Evolutionary conservation across 2,797 vertebrate species (phyloP), one percentile per base, ranked within the genome.

Genomic region (Melanotaenia boesemani): DNA sequence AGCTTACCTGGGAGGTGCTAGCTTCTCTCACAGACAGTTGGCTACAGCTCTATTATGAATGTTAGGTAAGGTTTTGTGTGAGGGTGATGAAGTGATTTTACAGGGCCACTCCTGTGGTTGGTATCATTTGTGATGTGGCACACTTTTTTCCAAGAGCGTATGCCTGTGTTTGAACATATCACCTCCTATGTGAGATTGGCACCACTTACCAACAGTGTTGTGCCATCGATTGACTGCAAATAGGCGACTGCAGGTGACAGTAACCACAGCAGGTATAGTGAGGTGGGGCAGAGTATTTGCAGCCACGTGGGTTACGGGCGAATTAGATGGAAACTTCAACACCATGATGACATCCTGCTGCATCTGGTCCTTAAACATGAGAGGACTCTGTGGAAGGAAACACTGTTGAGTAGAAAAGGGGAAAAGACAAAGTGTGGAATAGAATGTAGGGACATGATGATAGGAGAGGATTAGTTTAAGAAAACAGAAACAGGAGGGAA

Each of bases 311-410:
- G 98, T 99, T 67, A 99, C 97, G 0, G 97, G 97, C 4, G 98
- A 99, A 83, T 99, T 99, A 46, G 97, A 99, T 2, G 98, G 98
- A 79, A 99, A 99, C 95, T 99, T 99, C 77, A 99, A 92, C 92
- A 99, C 98, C 98, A 99, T 99, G 88, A 99, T 98, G 86, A 99
- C 98, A 82, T 99, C 98, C 92, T 98, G 98, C 91, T 99, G 98
- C 97, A 99, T 97, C 95, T 99, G 98, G 93, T 99, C 98, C 95
- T 99, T 98, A 94, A 99, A 99, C 98, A 99, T 98, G 91, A 99
- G 97, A 0, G 98, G 97, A 86, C 97, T 99, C 97, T 99, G 97
- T 90, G 96, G 96, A 95, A 97, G 96, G 95, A 99, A 97, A 96
- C 96, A 98, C 96, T 97, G 94, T 95, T 96, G 95, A 96, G 88